Evolutionary conservation across 2,888 invertebrate genomes (phyloP), one percentile per base, ranked within the genome.

Genomic region (Microctonus aethiopoides): DNA sequence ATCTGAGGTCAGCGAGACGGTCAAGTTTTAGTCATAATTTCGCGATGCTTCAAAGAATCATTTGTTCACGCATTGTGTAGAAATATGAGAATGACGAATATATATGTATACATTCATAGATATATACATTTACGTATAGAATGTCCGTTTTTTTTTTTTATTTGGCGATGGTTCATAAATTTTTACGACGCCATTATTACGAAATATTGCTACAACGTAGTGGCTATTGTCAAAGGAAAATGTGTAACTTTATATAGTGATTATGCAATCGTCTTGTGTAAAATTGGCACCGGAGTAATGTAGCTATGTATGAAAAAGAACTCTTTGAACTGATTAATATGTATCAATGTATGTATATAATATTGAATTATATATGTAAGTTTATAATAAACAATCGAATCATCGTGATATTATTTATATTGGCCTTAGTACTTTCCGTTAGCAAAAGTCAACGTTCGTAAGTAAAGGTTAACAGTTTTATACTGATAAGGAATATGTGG

Each of bases 391-490:
- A 78, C 74, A 78, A 78, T 76, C 74, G 74, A 78, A 77, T 78
- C 74, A 72, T 73, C 60, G 68, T 72, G 71, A 70, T 72, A 61
- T 75, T 79, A 77, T 80, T 81, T 78, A 77, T 76, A 67, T 76
- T 80, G 77, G 76, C 76, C 76, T 79, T 75, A 78, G 75, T 74
- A 73, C 71, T 75, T 78, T 75, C 67, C 62, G 71, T 66, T 54
- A 72, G 59, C 70, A 74, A 74, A 71, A 72, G 72, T 75, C 77
- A 78, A 77, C 76, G 72, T 78, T 78, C 75, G 75, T 76, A 79
- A 78, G 77, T 78, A 81, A 78, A 81, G 80, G 78, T 82, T 79
- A 78, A 79, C 73, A 71, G 76, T 76, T 70, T 73, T 74, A 68
- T 74, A 66, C 36, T 75, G 81, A 82, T 83, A 80, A 80, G 71